Conservation (phyloP, 2,113 vertebrate genomes). For the Rhinoptilus africanus region DNA sequence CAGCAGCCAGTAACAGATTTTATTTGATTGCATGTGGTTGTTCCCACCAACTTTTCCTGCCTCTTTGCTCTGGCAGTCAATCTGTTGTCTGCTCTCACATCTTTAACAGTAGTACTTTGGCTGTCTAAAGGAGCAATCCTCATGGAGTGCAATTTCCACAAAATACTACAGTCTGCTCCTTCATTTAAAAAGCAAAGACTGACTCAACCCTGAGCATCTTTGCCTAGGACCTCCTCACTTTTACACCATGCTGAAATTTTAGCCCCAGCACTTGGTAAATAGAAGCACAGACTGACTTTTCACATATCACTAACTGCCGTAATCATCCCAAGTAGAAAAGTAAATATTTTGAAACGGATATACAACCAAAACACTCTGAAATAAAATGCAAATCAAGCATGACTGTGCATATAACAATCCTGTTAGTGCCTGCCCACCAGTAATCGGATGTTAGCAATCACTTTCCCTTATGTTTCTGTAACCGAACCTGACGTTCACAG, state of each 20-base stretch:
- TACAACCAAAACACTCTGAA: not conserved
- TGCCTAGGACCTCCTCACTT: not conserved
- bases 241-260: not conserved
- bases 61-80: not conserved
- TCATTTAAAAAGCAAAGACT: not conserved
- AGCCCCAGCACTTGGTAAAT: not conserved
- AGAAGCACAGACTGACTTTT: not conserved
- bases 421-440: not conserved
- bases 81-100: not conserved
- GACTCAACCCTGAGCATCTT: not conserved
- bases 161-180: not conserved
- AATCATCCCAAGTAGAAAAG: not conserved
- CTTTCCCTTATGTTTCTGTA: rapidly evolving
- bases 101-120: not conserved
- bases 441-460: not conserved
- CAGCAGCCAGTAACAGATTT: not conserved
- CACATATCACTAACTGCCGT: not conserved
- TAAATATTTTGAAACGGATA: not conserved
- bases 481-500: not conserved
- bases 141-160: not conserved
- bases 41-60: not conserved
- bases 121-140: not conserved
- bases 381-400: not conserved
- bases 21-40: not conserved
- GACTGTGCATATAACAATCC: not conserved